Evolutionary conservation across 2,113 vertebrate species (phyloP).

Genomic region (Agapornis roseicollis): DNA sequence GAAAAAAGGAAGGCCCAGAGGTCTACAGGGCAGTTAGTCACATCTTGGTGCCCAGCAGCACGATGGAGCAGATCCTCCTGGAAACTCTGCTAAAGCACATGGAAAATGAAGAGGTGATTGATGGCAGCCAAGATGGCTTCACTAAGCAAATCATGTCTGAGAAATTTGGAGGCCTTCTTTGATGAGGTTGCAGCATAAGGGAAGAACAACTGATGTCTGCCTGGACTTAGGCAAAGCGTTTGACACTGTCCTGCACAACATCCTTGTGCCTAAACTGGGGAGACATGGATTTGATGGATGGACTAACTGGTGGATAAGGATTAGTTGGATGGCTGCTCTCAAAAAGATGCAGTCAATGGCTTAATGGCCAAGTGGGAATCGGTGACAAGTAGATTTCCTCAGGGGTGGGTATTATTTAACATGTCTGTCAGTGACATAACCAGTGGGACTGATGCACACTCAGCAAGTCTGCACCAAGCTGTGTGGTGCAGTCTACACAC

Average conservation of each 20-base stretch:
- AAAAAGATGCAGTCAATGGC: background rate
- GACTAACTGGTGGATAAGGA: background rate
- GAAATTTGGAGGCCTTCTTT: background rate
- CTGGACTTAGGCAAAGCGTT: background rate
- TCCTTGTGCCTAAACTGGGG: background rate
- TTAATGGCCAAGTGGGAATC: background rate
- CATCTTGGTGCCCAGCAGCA: background rate
- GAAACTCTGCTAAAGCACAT: background rate
- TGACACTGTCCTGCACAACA: background rate
- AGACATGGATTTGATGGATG: background rate
- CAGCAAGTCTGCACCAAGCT: background rate
- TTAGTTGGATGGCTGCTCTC: background rate
- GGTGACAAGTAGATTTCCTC: background rate
- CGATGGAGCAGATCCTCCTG: background rate
- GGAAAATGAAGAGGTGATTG: background rate
- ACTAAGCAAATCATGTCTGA: background rate
- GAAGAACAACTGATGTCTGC: background rate
- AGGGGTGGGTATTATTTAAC: background rate
- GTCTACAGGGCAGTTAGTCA: background rate
- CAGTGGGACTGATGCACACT: background rate
- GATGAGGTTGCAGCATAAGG: background rate
- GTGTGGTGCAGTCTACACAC: background rate
- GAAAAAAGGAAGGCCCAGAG: background rate
- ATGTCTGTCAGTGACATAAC: background rate
- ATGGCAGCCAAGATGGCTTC: background rate